A percentile compares a stretch with the other conserved stretches of the same genome.
Evolutionary conservation across 2,888 invertebrate genomes (phyloP).

Genomic region (Lymantria dispar): DNA sequence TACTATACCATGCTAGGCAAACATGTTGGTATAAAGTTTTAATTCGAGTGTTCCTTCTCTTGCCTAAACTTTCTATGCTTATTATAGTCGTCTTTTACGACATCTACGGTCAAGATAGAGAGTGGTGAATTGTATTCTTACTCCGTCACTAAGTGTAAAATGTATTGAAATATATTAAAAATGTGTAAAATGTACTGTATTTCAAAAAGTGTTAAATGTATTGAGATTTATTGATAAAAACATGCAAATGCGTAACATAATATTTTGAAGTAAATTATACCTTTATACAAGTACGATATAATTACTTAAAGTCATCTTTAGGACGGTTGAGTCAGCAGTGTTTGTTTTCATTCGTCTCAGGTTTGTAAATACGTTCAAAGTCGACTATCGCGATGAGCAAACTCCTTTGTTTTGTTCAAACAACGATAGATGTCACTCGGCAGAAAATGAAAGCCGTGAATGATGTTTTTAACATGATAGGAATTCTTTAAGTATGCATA

Average conservation of each 20-base stretch:
- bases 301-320: conserved; percentile 30
- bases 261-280: conserved; percentile 5
- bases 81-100: no score
- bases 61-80: no score
- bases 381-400: conserved; percentile 24
- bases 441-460: conserved; percentile 6
- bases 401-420: conserved; percentile 21
- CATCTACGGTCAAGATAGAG: no score
- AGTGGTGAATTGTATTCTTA: no score
- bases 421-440: conserved; percentile 28
- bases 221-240: no score
- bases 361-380: conserved; percentile 26
- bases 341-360: conserved; percentile 27
- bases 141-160: no score
- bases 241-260: background rate
- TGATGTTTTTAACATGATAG: conserved; percentile 11
- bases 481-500: conserved; percentile 6
- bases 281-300: conserved; percentile 16
- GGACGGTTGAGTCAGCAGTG: conserved; percentile 11
- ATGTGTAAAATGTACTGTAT: no score
- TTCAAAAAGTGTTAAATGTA: no score
- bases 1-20: no score
- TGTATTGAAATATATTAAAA: no score
- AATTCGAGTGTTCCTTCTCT: no score
- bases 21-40: no score